These are phyloP conservation scores for Acrobasis consociella DNA, from an alignment of 2,888 invertebrate species.

Conservation along the genomic window DNA sequence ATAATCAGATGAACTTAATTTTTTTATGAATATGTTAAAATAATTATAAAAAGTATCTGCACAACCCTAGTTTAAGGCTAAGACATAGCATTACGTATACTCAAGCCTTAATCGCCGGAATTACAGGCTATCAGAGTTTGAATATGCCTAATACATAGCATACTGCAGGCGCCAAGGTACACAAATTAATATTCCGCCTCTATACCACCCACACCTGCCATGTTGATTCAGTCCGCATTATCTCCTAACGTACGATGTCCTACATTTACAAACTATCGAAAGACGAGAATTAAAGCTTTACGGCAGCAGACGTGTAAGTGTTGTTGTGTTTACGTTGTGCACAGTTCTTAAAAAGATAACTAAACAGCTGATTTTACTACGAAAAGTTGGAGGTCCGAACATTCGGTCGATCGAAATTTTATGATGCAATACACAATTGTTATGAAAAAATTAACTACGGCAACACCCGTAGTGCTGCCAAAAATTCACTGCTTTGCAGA, in stretches of 20 bases:
- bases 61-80: background rate
- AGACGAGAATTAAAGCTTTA: background rate
- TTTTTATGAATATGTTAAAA: too few species aligned
- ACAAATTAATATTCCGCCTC: conserved; percentile 73
- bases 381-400: too few species aligned
- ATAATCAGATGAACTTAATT: too few species aligned
- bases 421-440: too few species aligned
- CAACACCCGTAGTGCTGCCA: too few species aligned
- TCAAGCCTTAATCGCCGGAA: conserved; percentile 14
- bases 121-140: conserved; percentile 24
- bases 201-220: conserved; percentile 58
- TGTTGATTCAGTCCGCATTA: conserved; percentile 72
- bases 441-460: too few species aligned
- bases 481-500: too few species aligned
- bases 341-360: too few species aligned
- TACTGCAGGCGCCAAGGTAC: conserved; percentile 55
- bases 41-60: background rate
- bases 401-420: too few species aligned
- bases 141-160: conserved; percentile 33
- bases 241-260: conserved; percentile 53
- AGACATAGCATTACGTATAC: conserved; percentile 6
- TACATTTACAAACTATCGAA: conserved; percentile 26
- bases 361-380: too few species aligned
- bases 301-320: too few species aligned
- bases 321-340: too few species aligned